Percentiles rank a stretch among this genome's conserved stretches.
phyloP scores from a whole-genome alignment of 2,113 vertebrate species.

The Nothoprocta pentlandii region DNA sequence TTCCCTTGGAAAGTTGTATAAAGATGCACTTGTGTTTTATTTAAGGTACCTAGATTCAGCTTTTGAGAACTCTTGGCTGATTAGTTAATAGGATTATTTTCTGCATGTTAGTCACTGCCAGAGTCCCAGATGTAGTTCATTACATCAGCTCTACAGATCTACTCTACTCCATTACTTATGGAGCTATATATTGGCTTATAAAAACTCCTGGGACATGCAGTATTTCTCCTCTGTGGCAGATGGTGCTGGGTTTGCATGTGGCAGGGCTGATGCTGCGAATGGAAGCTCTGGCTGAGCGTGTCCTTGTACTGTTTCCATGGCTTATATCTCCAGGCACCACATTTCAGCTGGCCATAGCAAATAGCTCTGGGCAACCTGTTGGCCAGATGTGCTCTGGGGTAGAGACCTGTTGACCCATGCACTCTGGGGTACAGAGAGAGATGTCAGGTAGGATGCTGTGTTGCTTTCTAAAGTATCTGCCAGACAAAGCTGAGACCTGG shows the following conservation, averaged over 20 bases:
- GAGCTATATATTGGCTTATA: neutral
- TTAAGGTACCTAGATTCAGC: neutral
- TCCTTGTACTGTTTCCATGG: accelerated
- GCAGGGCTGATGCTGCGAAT: neutral
- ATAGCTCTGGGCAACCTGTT: neutral
- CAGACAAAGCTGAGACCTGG: neutral
- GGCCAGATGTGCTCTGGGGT: neutral
- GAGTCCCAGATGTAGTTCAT: neutral
- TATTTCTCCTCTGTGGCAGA: neutral
- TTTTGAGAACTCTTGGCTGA: neutral
- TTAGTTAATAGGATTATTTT: neutral
- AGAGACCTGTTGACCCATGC: neutral
- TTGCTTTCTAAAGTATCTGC: neutral
- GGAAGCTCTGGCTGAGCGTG: accelerated
- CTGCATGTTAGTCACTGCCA: neutral
- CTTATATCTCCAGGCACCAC: neutral
- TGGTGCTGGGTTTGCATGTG: neutral
- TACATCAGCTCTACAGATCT: neutral
- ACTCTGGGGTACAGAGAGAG: neutral
- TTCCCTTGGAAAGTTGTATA: neutral
- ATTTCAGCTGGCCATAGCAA: neutral
- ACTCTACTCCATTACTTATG: neutral
- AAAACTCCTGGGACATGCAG: neutral
- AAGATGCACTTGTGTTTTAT: neutral
- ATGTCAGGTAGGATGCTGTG: neutral